Percentiles rank a stretch among this genome's conserved stretches.
Evolutionary conservation across 2,113 vertebrate species (phyloP).

Genomic region (Grammomys dolichurus): DNA sequence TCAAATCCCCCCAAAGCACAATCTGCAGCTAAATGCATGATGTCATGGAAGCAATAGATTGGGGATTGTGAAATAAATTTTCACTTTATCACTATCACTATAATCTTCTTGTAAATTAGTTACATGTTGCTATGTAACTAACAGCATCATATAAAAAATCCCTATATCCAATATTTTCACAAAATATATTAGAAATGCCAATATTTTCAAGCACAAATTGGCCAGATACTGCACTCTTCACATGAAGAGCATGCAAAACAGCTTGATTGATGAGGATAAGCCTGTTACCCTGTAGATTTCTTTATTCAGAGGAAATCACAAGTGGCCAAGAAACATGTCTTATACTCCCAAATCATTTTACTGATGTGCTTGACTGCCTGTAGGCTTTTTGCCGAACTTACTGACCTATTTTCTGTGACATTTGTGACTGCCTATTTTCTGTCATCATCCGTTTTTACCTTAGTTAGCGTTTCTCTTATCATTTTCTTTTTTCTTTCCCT

Average conservation of each 20-base stretch:
- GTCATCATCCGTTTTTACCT: conserved; percentile 88
- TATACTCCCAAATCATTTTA: conserved; percentile 91
- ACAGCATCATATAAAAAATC: background rate
- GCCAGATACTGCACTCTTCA: conserved; percentile 91
- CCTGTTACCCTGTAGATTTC: conserved; percentile 84
- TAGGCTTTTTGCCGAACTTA: conserved; percentile 92
- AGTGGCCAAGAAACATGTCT: conserved; percentile 84
- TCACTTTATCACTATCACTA: background rate
- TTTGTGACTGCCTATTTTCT: conserved; percentile 90
- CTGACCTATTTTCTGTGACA: conserved; percentile 92
- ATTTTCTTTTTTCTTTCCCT: conserved; percentile 79
- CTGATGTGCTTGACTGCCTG: conserved; percentile 91
- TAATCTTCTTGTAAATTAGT: background rate
- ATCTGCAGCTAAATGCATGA: background rate
- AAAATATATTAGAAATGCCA: background rate
- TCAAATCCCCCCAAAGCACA: background rate
- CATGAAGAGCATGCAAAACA: conserved; percentile 92
- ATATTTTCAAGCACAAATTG: conserved; percentile 61
- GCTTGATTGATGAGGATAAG: conserved; percentile 88
- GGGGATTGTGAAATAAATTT: background rate
- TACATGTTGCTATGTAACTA: background rate
- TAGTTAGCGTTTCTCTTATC: conserved; percentile 89
- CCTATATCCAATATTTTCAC: background rate
- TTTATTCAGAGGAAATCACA: conserved; percentile 86
- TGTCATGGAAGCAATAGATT: background rate